Conservation (phyloP, 1,140 invertebrate species). For the Brachionus sp. region DNA sequence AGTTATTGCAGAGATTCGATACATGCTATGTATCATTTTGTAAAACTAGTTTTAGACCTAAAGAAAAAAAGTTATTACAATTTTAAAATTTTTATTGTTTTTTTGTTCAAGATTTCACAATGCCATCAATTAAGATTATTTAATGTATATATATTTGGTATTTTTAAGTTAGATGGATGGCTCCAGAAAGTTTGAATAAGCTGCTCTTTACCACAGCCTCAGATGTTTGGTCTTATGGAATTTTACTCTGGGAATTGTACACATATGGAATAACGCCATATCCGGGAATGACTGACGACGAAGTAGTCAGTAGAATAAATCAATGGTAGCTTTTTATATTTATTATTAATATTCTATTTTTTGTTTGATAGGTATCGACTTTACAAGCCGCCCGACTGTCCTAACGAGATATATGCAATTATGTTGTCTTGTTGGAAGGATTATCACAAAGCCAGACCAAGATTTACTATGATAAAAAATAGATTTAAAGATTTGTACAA, state of each 20-base stretch:
- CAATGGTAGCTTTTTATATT: constrained; percentile 68
- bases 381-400: constrained; percentile 81
- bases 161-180: constrained; percentile 98
- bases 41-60: too few species aligned
- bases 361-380: constrained; percentile 59
- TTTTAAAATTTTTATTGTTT: too few species aligned
- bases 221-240: constrained; percentile 73
- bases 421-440: constrained; percentile 99
- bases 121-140: too few species aligned
- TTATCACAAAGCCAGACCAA: constrained; percentile 38
- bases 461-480: constrained; percentile 1
- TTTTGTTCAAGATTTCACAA: too few species aligned
- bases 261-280: constrained; percentile 65
- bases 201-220: constrained; percentile 91
- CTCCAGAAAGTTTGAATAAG: constrained; percentile 89
- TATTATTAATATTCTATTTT: background rate
- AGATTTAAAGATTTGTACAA: constrained; percentile 43
- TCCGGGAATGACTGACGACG: constrained; percentile 98
- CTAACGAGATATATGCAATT: constrained; percentile 83
- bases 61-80: too few species aligned
- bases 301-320: constrained; percentile 97
- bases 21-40: too few species aligned
- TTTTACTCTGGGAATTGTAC: constrained; percentile 64
- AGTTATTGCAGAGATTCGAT: too few species aligned
- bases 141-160: too few species aligned